These are phyloP conservation scores for Phodopus roborovskii DNA, from an alignment of 2,113 vertebrate species.

Conservation along the genomic window DNA sequence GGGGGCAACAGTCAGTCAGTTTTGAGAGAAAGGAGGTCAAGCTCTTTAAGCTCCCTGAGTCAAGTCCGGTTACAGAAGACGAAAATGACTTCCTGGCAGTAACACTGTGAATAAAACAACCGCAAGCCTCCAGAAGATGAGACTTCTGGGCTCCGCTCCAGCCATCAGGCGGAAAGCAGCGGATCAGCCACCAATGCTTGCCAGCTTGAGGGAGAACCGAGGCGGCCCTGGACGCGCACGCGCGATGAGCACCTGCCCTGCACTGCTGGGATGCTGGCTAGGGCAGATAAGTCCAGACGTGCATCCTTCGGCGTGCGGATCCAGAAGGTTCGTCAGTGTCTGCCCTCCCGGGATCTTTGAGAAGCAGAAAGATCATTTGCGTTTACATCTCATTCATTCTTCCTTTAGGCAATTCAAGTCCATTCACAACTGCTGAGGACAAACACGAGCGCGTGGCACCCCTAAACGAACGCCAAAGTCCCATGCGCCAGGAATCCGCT, in stretches of 20 bases:
- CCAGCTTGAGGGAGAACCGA: neutral
- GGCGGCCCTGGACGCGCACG: neutral
- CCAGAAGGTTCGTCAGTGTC: neutral
- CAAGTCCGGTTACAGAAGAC: slow-evolving; percentile 64
- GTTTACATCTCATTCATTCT: neutral
- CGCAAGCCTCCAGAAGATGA: neutral
- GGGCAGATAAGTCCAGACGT: too few species aligned
- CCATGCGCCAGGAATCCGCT: neutral
- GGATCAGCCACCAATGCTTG: neutral
- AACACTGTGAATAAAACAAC: slow-evolving; percentile 19
- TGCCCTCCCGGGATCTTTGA: neutral
- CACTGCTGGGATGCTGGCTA: fast-evolving
- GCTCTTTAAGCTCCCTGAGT: slow-evolving; percentile 66
- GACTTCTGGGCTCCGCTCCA: neutral
- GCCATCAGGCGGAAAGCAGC: neutral
- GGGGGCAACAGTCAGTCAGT: slow-evolving; percentile 86
- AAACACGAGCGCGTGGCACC: neutral
- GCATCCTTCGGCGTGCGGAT: too few species aligned
- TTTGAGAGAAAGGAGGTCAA: slow-evolving; percentile 68
- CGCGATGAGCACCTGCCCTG: slow-evolving; percentile 6
- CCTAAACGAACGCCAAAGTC: neutral
- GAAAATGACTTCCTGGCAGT: slow-evolving; percentile 55
- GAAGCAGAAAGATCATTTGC: neutral
- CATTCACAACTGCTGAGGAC: neutral
- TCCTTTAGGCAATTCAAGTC: neutral